Percentiles rank a stretch among this genome's conserved stretches.
phyloP scores from a whole-genome alignment of 2,888 invertebrate species.

The Eupithecia vulgata region DNA sequence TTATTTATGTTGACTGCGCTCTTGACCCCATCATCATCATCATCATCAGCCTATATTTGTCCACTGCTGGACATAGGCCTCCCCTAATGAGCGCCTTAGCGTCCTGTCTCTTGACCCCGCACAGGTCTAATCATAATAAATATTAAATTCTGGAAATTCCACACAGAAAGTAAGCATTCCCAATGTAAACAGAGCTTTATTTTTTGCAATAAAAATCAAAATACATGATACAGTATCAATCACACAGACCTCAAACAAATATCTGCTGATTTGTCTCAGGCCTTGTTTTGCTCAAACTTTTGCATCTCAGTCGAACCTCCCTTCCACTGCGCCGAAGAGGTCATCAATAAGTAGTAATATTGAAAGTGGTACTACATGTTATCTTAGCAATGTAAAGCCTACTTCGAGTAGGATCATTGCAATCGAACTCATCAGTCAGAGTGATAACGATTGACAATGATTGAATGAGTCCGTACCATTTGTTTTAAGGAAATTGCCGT shows the following conservation, averaged over 20 bases:
- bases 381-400: constrained; percentile 5
- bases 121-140: not conserved
- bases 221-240: no score
- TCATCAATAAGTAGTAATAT: not conserved
- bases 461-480: constrained; percentile 43
- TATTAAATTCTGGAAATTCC: not conserved
- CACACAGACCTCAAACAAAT: not conserved
- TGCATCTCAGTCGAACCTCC: not conserved
- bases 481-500: constrained; percentile 37
- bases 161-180: no score
- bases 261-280: not conserved
- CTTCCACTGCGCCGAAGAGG: not conserved
- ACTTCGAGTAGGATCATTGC: constrained; percentile 42
- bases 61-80: no score
- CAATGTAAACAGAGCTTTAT: not conserved
- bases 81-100: no score
- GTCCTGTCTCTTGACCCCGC: no score
- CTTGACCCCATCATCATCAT: no score
- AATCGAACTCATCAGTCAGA: constrained; percentile 50
- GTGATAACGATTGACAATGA: constrained; percentile 57
- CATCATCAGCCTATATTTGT: no score
- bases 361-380: constrained; percentile 1
- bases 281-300: not conserved
- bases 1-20: no score
- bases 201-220: no score